These are phyloP conservation scores for Anoplolepis gracilipes DNA, from an alignment of 1,140 invertebrate species.

Conservation along the genomic window DNA sequence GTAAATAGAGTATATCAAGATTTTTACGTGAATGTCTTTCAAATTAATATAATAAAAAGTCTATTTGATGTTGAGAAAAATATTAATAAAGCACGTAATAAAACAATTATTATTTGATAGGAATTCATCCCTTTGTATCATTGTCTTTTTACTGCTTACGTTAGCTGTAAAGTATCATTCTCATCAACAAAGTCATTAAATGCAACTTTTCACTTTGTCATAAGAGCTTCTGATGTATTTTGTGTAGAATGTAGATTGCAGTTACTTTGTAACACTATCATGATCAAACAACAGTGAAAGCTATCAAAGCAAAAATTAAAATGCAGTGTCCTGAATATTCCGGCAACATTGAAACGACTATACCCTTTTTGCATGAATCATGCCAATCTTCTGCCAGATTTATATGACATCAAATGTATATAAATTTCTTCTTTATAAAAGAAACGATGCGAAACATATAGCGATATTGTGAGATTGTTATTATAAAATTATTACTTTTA, in stretches of 20 bases:
- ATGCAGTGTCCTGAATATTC: slow-evolving; percentile 28
- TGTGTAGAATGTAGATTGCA: slow-evolving; percentile 6
- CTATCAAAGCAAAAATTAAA: slow-evolving; percentile 48
- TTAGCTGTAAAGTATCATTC: slow-evolving; percentile 5
- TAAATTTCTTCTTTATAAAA: background rate
- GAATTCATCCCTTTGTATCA: background rate
- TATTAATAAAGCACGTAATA: background rate
- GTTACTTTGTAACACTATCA: slow-evolving; percentile 25
- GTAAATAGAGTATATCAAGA: background rate
- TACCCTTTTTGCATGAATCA: slow-evolving; percentile 16
- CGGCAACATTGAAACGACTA: background rate
- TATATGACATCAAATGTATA: slow-evolving; percentile 7
- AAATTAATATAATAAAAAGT: background rate
- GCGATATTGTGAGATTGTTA: too few relatives aligned
- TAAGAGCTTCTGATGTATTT: slow-evolving; percentile 1
- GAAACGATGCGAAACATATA: background rate
- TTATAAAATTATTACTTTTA: too few relatives aligned
- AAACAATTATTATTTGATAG: background rate
- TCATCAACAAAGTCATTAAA: slow-evolving; percentile 46
- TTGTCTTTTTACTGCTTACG: background rate
- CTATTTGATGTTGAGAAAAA: background rate
- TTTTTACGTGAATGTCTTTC: background rate
- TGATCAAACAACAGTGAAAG: slow-evolving; percentile 33
- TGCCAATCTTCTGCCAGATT: background rate
- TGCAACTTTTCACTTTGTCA: slow-evolving; percentile 48